Percentiles rank a stretch among this genome's conserved stretches.
phyloP scores from a whole-genome alignment of 2,888 invertebrate species.

The Phlogophora meticulosa region DNA sequence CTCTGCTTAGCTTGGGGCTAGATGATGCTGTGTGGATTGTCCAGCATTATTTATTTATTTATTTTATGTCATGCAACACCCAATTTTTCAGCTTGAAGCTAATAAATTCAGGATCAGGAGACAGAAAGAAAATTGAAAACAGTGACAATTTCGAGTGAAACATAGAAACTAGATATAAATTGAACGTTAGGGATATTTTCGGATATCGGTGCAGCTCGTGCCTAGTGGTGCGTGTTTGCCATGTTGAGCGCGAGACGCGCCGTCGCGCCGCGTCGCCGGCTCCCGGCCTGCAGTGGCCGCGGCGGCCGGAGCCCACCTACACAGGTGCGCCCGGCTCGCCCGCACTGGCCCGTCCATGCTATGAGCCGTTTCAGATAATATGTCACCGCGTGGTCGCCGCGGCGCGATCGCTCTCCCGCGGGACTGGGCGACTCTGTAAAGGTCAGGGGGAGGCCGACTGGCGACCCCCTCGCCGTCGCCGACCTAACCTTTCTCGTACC shows the following conservation, averaged over 20 bases:
- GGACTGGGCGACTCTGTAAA: conserved; percentile 75
- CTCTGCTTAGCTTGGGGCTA: too few relatives aligned
- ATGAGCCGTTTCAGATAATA: conserved; percentile 72
- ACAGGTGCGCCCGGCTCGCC: conserved; percentile 66
- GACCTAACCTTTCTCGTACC: conserved; percentile 77
- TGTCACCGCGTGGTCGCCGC: conserved; percentile 77
- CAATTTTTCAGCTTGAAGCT: too few relatives aligned
- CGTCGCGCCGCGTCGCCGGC: conserved; percentile 70
- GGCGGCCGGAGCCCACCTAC: conserved; percentile 64
- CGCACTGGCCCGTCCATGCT: conserved; percentile 70
- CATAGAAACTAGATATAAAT: conserved; percentile 1
- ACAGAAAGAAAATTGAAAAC: too few relatives aligned
- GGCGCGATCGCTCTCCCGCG: conserved; percentile 77
- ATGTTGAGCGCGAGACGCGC: conserved; percentile 66
- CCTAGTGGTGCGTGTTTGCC: conserved; percentile 63
- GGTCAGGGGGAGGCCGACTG: conserved; percentile 78
- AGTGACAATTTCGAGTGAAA: neutral
- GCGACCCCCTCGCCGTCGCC: conserved; percentile 65
- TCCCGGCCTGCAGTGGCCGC: conserved; percentile 79
- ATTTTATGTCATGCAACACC: too few relatives aligned
- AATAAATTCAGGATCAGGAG: too few relatives aligned
- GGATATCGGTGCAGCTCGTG: conserved; percentile 28
- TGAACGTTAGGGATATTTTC: conserved; percentile 34
- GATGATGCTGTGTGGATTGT: too few relatives aligned
- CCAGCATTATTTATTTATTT: too few relatives aligned